These are phyloP conservation scores for Dendrocopos noguchii DNA, from an alignment of 2,113 vertebrate species.

Conservation along the genomic window DNA sequence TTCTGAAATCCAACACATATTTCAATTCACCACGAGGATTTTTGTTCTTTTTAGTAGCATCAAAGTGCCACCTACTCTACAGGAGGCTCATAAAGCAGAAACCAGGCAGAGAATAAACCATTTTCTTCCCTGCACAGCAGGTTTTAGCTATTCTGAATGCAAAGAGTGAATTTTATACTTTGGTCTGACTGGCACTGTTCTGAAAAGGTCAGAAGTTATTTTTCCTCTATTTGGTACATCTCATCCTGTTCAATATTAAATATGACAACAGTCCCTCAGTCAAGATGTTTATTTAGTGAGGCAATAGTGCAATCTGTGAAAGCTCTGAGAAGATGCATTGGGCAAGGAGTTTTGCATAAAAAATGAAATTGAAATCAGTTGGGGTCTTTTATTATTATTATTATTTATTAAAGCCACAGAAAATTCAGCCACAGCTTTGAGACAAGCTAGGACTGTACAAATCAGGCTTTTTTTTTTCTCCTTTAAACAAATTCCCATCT, in stretches of 20 bases:
- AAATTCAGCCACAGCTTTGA: neutral
- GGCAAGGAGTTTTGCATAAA: neutral
- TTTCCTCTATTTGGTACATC: neutral
- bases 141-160: neutral
- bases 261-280: neutral
- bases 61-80: neutral
- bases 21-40: neutral
- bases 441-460: neutral
- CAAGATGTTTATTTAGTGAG: neutral
- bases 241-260: neutral
- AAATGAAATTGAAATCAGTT: neutral
- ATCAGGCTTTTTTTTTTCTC: neutral
- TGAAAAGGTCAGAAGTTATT: neutral
- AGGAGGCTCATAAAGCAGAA: slow-evolving; percentile 22
- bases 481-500: neutral
- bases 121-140: neutral
- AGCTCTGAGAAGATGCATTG: neutral
- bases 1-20: neutral
- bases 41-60: neutral
- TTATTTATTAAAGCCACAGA: neutral
- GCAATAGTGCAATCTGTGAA: neutral
- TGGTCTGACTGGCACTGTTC: neutral
- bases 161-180: neutral
- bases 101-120: neutral
- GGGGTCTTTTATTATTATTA: too few species aligned